Evolutionary conservation across 2,797 vertebrate genomes (phyloP).

Genomic region (Poecilia wingei): DNA sequence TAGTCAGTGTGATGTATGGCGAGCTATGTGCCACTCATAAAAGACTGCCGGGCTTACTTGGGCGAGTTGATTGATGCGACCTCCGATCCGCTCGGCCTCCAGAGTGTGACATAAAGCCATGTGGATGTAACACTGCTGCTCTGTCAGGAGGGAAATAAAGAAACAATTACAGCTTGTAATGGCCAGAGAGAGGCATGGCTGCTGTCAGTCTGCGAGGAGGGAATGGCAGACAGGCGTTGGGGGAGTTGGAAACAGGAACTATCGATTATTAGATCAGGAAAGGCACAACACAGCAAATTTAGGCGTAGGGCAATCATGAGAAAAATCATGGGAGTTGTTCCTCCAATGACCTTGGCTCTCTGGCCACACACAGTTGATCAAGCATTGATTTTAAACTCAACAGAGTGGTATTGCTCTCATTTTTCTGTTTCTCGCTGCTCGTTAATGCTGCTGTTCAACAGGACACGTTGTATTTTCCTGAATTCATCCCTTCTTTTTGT

Average conservation of each 20-base stretch:
- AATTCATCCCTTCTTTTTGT: background rate
- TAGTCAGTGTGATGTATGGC: background rate
- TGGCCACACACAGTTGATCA: background rate
- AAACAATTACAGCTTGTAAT: slow-evolving; percentile 76
- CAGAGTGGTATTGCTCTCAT: slow-evolving; percentile 3
- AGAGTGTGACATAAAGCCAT: slow-evolving; percentile 43
- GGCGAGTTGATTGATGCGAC: slow-evolving; percentile 48
- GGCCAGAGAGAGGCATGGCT: slow-evolving; percentile 64
- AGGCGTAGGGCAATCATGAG: slow-evolving; percentile 58
- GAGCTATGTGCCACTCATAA: slow-evolving; percentile 16
- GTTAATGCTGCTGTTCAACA: slow-evolving; percentile 24
- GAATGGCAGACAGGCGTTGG: background rate
- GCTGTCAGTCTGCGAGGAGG: slow-evolving; percentile 56
- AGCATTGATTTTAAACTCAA: slow-evolving; percentile 3
- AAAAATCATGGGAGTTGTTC: slow-evolving; percentile 61
- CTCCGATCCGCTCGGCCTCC: slow-evolving; percentile 28
- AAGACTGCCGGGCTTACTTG: slow-evolving; percentile 33
- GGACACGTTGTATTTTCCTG: background rate
- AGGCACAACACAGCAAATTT: slow-evolving; percentile 51
- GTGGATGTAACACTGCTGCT: slow-evolving; percentile 28
- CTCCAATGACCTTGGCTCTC: slow-evolving; percentile 44
- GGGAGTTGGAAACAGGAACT: slow-evolving; percentile 23
- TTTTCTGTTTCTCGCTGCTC: background rate
- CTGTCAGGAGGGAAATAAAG: slow-evolving; percentile 60
- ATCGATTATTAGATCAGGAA: slow-evolving; percentile 71